These are phyloP conservation scores for Sebastes umbrosus DNA, from an alignment of 2,797 vertebrate genomes.

Conservation along the genomic window DNA sequence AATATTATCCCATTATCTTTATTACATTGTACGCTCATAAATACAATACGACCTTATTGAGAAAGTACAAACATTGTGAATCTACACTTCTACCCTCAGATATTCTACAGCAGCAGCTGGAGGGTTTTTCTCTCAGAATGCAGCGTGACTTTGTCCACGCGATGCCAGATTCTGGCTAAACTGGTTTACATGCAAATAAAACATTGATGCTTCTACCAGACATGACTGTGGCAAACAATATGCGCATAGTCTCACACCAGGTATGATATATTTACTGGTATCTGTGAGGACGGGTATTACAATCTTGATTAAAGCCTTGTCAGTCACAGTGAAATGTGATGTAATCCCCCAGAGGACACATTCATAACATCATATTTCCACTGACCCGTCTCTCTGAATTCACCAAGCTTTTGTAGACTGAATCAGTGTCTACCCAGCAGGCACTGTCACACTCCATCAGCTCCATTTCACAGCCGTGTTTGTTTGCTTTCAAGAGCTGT, in stretches of 20 bases:
- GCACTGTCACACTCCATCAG: slow-evolving; percentile 61
- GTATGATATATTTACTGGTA: background rate
- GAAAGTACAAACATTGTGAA: background rate
- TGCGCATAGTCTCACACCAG: background rate
- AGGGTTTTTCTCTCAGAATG: background rate
- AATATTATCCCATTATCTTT: background rate
- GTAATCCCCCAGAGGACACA: slow-evolving; percentile 11
- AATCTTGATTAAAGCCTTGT: slow-evolving; percentile 6
- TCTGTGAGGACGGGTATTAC: background rate
- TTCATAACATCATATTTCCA: slow-evolving; percentile 34
- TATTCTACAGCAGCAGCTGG: background rate
- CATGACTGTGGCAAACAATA: background rate
- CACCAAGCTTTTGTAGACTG: slow-evolving; percentile 27
- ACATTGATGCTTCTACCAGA: background rate
- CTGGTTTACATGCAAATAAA: slow-evolving; percentile 38
- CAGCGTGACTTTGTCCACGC: background rate
- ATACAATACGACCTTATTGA: background rate
- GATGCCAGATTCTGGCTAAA: slow-evolving; percentile 22
- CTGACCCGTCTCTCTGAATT: slow-evolving; percentile 30
- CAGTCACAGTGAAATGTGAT: slow-evolving; percentile 19
- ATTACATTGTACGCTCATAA: background rate
- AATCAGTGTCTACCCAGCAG: slow-evolving; percentile 49
- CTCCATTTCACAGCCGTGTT: slow-evolving; percentile 59
- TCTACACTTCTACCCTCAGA: background rate
- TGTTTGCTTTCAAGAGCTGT: slow-evolving; percentile 63